Evolutionary conservation across 2,797 vertebrate genomes (phyloP).

Genomic region (Sebastes flavidus): DNA sequence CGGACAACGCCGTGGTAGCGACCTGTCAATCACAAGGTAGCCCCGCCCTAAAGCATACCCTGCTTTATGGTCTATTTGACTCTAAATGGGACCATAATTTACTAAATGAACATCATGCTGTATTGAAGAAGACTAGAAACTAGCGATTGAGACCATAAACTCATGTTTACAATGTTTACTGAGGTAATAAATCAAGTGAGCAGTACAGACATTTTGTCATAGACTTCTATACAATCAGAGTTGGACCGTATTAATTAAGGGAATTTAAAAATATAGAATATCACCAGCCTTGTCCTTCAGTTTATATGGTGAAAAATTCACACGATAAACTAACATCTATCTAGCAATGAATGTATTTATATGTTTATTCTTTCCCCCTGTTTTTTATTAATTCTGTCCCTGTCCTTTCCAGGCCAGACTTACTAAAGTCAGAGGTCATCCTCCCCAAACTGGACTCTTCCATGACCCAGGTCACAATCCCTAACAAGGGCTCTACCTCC

Average conservation of each 20-base stretch:
- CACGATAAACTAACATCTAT: not conserved
- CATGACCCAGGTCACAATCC: slow-evolving; percentile 91
- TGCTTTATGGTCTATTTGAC: too few species aligned
- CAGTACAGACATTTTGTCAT: fast-evolving
- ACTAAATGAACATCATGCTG: too few species aligned
- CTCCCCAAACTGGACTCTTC: slow-evolving; percentile 91
- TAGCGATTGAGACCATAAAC: fast-evolving
- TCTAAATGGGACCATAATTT: too few species aligned
- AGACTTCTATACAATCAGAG: too few species aligned
- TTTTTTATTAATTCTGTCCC: not conserved
- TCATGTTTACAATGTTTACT: too few species aligned
- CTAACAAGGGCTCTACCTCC: slow-evolving; percentile 91
- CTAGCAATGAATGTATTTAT: not conserved
- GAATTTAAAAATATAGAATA: not conserved
- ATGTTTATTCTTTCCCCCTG: not conserved
- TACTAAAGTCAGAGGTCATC: slow-evolving; percentile 94
- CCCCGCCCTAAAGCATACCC: too few species aligned
- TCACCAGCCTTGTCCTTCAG: not conserved
- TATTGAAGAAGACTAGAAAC: too few species aligned
- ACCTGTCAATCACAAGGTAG: too few species aligned
- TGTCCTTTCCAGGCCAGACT: slow-evolving; percentile 87
- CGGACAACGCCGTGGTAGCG: fast-evolving
- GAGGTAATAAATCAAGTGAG: too few species aligned
- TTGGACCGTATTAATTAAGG: not conserved
- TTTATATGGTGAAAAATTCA: not conserved